phyloP scores from a whole-genome alignment of 2,113 vertebrate species.

The Megaceryle torquata region DNA sequence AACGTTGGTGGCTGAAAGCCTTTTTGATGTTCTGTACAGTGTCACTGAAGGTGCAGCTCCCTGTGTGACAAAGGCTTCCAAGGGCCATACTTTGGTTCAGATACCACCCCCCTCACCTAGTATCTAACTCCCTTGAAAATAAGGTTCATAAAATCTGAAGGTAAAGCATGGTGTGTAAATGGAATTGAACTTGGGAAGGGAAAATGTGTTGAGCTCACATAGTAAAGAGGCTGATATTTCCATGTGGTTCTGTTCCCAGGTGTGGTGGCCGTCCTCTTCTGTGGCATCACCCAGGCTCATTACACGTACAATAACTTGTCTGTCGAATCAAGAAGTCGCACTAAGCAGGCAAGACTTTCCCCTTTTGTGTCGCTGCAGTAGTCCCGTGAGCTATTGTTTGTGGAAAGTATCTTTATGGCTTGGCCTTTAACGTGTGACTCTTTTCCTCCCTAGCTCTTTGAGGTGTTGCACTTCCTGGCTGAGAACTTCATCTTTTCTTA shows the following conservation, averaged over 20 bases:
- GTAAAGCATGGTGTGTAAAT: neutral
- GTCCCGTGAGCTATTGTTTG: neutral
- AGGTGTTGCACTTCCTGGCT: constrained; percentile 94
- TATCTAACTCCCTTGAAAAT: neutral
- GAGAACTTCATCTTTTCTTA: constrained; percentile 99
- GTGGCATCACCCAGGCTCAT: constrained; percentile 95
- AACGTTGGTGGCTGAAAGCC: neutral
- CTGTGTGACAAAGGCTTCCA: neutral
- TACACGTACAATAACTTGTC: constrained; percentile 95
- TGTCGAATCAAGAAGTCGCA: constrained; percentile 89
- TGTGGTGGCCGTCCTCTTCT: constrained; percentile 94
- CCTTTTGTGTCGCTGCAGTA: neutral
- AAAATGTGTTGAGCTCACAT: neutral
- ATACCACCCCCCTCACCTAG: neutral
- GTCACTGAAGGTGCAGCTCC: neutral
- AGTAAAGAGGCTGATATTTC: neutral
- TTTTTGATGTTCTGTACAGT: rapidly evolving
- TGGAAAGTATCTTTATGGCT: neutral
- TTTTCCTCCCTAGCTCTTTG: constrained; percentile 84
- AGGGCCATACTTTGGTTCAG: neutral
- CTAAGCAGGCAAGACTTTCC: constrained; percentile 86
- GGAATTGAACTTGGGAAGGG: neutral
- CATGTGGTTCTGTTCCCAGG: constrained; percentile 71
- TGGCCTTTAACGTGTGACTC: neutral
- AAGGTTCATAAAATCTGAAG: neutral